phyloP scores from a whole-genome alignment of 2,888 invertebrate genomes.

The Oscheius myriophilus region DNA sequence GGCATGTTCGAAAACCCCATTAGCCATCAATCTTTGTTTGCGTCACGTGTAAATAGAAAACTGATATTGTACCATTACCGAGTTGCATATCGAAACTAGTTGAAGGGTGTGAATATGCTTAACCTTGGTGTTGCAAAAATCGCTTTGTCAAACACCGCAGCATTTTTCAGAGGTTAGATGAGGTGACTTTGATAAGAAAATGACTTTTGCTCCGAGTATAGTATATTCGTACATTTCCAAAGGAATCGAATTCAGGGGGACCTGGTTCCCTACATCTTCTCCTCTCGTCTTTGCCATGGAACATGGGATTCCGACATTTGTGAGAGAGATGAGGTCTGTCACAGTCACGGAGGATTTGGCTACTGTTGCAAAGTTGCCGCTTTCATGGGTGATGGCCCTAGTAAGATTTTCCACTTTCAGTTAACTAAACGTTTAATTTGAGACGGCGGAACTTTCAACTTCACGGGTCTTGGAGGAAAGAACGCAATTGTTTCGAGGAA shows the following conservation, averaged over 20 bases:
- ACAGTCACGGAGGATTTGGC: conserved; percentile 22
- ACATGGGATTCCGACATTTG: conserved; percentile 23
- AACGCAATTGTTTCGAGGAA: conserved; percentile 5
- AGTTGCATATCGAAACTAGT: too few species aligned
- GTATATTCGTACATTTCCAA: too few species aligned
- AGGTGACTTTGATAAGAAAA: too few species aligned
- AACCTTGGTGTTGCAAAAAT: too few species aligned
- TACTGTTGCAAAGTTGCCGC: conserved; percentile 28
- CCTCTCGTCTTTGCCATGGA: conserved; percentile 22
- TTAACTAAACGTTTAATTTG: not conserved
- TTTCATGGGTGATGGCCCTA: conserved; percentile 26
- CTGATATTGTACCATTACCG: too few species aligned
- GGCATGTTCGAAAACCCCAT: too few species aligned
- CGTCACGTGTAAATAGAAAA: too few species aligned
- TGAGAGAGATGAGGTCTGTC: conserved; percentile 24
- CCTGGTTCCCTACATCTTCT: conserved; percentile 27
- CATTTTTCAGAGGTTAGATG: too few species aligned
- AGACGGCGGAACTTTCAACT: conserved; percentile 29
- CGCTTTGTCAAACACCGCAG: too few species aligned
- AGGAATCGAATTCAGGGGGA: conserved; percentile 16
- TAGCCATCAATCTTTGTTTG: too few species aligned
- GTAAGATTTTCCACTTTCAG: conserved; percentile 1
- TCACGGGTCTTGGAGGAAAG: conserved; percentile 29
- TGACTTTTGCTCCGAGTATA: too few species aligned
- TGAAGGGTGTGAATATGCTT: too few species aligned